A percentile compares a stretch with the other conserved stretches of the same genome.
Evolutionary conservation across 2,797 vertebrate species (phyloP).

Genomic region (Rhinophrynus dorsalis): DNA sequence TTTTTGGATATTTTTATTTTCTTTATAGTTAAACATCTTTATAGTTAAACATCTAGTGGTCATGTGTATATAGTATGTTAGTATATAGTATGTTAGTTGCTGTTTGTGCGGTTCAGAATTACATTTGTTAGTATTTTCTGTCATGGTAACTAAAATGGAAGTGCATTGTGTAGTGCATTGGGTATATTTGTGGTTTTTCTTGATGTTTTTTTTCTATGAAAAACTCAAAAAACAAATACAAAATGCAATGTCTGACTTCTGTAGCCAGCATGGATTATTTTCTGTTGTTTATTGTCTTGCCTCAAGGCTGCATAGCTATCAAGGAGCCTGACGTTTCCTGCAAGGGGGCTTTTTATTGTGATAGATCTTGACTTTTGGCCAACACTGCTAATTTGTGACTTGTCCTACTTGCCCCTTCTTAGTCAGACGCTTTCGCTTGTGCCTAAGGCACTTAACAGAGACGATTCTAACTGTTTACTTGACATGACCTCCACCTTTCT

Average conservation of each 20-base stretch:
- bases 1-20: too few species aligned
- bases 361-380: conserved; percentile 48
- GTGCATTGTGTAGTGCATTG: too few species aligned
- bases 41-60: too few species aligned
- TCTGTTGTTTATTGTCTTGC: conserved; percentile 4
- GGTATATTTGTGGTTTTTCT: background rate
- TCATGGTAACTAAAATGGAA: too few species aligned
- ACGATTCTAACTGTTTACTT: conserved; percentile 41
- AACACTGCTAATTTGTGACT: conserved; percentile 42
- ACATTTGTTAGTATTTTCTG: too few species aligned
- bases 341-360: conserved; percentile 6
- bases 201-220: background rate
- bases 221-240: background rate
- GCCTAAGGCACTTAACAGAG: conserved; percentile 33
- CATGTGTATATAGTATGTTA: too few species aligned
- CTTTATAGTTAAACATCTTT: too few species aligned
- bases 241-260: background rate
- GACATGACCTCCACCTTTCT: conserved; percentile 47
- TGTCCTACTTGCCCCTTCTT: conserved; percentile 41
- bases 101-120: too few species aligned
- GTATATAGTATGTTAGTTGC: too few species aligned
- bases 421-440: conserved; percentile 33
- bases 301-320: conserved; percentile 11
- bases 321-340: conserved; percentile 38
- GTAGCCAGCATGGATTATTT: conserved; percentile 17